A percentile compares a stretch with the other conserved stretches of the same genome.
phyloP scores from a whole-genome alignment of 2,113 vertebrate genomes.

The Amphiprion ocellaris region DNA sequence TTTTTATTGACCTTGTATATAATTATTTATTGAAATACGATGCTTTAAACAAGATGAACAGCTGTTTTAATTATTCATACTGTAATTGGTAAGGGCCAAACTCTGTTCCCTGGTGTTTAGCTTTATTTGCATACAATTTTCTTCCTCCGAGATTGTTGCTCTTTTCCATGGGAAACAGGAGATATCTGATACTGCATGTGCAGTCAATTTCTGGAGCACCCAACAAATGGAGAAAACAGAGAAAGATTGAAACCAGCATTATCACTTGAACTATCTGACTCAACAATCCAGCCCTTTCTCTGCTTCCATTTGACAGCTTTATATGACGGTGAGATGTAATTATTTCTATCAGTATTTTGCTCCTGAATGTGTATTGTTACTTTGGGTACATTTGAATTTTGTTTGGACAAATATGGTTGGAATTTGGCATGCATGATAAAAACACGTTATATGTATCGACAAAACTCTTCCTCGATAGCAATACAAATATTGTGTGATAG shows the following conservation, averaged over 20 bases:
- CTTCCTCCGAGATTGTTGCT: conserved; percentile 3
- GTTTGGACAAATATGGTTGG: too few species aligned
- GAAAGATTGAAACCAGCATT: too few species aligned
- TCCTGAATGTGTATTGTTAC: too few species aligned
- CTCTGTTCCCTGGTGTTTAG: conserved; percentile 31
- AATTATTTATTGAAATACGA: conserved; percentile 67
- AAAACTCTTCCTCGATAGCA: too few species aligned
- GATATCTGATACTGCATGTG: not conserved
- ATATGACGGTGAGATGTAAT: not conserved
- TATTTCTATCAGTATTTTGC: not conserved
- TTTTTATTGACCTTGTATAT: conserved; percentile 38
- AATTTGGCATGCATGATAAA: too few species aligned
- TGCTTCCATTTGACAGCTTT: not conserved
- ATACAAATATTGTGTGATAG: too few species aligned
- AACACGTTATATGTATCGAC: too few species aligned
- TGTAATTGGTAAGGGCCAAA: conserved; percentile 45
- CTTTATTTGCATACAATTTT: conserved; percentile 52
- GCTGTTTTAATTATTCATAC: conserved; percentile 67
- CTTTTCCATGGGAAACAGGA: not conserved
- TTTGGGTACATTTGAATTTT: too few species aligned
- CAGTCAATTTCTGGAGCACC: not conserved
- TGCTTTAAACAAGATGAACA: conserved; percentile 50
- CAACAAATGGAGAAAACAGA: not conserved
- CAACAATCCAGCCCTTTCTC: too few species aligned
- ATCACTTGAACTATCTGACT: too few species aligned